A percentile compares a stretch with the other conserved stretches of the same genome.
phyloP scores from a whole-genome alignment of 2,888 invertebrate genomes.

The Rambutsinella grinnellia region DNA sequence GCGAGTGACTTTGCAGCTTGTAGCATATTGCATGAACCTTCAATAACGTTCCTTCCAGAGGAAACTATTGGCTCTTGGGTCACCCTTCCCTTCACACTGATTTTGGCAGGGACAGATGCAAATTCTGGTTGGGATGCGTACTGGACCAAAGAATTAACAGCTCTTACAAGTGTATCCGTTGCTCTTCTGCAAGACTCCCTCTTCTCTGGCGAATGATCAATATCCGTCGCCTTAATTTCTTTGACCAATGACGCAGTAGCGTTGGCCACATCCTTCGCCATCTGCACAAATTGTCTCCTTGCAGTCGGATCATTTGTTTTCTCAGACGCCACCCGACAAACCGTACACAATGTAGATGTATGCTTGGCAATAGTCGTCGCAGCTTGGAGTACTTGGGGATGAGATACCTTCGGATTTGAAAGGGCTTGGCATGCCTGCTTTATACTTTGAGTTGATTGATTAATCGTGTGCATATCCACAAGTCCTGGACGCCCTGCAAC shows the following conservation, averaged over 20 bases:
- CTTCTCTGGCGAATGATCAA: slow-evolving; percentile 84
- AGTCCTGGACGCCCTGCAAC: slow-evolving; percentile 89
- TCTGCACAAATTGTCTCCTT: slow-evolving; percentile 96
- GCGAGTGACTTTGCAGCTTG: slow-evolving; percentile 90
- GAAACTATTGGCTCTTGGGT: slow-evolving; percentile 90
- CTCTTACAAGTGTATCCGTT: slow-evolving; percentile 87
- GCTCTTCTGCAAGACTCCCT: slow-evolving; percentile 81
- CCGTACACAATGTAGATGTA: slow-evolving; percentile 94
- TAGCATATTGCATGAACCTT: slow-evolving; percentile 92
- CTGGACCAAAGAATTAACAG: slow-evolving; percentile 91
- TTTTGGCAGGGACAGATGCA: slow-evolving; percentile 90
- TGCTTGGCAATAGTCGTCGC: slow-evolving; percentile 96
- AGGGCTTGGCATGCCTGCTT: slow-evolving; percentile 88
- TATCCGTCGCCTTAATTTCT: slow-evolving; percentile 89
- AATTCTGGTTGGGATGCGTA: slow-evolving; percentile 97
- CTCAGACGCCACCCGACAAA: slow-evolving; percentile 92
- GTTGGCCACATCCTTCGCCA: slow-evolving; percentile 97
- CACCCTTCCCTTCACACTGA: slow-evolving; percentile 84
- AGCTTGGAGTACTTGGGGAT: slow-evolving; percentile 89
- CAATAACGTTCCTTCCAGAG: slow-evolving; percentile 83
- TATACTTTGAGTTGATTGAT: slow-evolving; percentile 90
- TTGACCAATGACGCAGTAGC: slow-evolving; percentile 94
- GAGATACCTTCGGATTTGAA: slow-evolving; percentile 78
- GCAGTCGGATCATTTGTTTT: slow-evolving; percentile 91
- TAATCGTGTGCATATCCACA: slow-evolving; percentile 89